phyloP scores from a whole-genome alignment of 2,797 vertebrate species.

The Hyperoplus immaculatus region DNA sequence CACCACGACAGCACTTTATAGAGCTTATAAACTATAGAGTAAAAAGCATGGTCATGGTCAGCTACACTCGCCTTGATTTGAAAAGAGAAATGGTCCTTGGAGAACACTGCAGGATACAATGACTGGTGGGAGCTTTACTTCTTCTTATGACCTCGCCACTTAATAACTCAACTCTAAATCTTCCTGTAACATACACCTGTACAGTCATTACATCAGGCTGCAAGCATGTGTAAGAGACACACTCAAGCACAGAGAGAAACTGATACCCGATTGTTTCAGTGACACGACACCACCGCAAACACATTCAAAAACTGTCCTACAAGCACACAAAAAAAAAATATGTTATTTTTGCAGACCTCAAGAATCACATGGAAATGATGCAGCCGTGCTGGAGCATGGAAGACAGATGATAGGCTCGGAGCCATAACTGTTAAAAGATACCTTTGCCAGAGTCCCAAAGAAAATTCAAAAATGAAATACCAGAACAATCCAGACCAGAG shows the following conservation, averaged over 20 bases:
- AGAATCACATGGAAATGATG: slow-evolving; percentile 28
- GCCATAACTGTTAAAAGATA: slow-evolving; percentile 34
- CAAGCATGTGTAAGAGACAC: slow-evolving; percentile 20
- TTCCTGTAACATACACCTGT: slow-evolving; percentile 34
- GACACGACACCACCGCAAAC: slow-evolving; percentile 1
- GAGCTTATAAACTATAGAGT: slow-evolving; percentile 13
- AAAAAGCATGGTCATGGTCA: slow-evolving; percentile 41
- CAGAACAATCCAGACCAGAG: slow-evolving; percentile 26
- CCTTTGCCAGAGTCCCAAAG: slow-evolving; percentile 4
- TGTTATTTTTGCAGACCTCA: slow-evolving; percentile 29
- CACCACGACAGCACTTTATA: slow-evolving; percentile 40
- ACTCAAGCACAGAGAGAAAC: slow-evolving; percentile 42
- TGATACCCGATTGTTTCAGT: slow-evolving; percentile 22
- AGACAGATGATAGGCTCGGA: slow-evolving; percentile 39
- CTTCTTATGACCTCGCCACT: slow-evolving; percentile 12
- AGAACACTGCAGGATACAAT: slow-evolving; percentile 22
- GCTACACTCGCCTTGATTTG: slow-evolving; percentile 24
- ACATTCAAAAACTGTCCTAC: neutral
- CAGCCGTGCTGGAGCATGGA: slow-evolving; percentile 12
- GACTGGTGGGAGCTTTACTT: slow-evolving; percentile 13
- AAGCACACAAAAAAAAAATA: slow-evolving; percentile 7
- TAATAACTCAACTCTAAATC: slow-evolving; percentile 12
- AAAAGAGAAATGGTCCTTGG: slow-evolving; percentile 21
- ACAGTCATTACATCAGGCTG: slow-evolving; percentile 29
- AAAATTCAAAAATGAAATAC: slow-evolving; percentile 7